Conservation (phyloP, 2,113 vertebrate genomes). For the Prunella himalayana region DNA sequence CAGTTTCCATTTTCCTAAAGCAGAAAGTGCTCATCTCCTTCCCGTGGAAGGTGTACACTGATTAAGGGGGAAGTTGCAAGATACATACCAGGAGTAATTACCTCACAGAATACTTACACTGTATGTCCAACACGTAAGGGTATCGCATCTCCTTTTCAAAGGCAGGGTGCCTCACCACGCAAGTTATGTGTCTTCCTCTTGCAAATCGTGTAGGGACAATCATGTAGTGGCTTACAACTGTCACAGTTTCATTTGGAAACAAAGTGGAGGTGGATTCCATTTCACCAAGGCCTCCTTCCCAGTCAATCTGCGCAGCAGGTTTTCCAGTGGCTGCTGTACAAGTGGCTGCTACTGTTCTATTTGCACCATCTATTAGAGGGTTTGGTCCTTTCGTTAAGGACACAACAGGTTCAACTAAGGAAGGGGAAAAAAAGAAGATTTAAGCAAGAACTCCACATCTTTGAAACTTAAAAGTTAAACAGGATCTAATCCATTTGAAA, state of each 20-base stretch:
- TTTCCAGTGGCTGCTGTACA: slow-evolving; percentile 91
- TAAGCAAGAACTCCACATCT: not conserved
- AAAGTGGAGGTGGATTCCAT: slow-evolving; percentile 73
- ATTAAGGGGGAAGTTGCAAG: not conserved
- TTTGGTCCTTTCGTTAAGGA: slow-evolving; percentile 83
- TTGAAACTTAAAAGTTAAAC: not conserved
- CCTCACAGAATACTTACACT: slow-evolving; percentile 82
- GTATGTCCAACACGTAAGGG: slow-evolving; percentile 83
- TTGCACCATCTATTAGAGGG: slow-evolving; percentile 84
- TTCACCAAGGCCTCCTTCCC: slow-evolving; percentile 87
- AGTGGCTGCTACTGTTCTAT: slow-evolving; percentile 86
- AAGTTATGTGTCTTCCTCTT: slow-evolving; percentile 86
- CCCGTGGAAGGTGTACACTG: not conserved
- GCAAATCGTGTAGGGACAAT: slow-evolving; percentile 84
- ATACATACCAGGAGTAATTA: not conserved
- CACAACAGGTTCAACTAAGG: slow-evolving; percentile 90
- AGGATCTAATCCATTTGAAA: not conserved
- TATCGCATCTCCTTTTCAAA: slow-evolving; percentile 86
- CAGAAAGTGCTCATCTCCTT: not conserved
- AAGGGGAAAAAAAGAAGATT: not conserved
- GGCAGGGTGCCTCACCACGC: slow-evolving; percentile 89
- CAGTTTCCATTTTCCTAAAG: not conserved
- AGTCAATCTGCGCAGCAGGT: slow-evolving; percentile 87
- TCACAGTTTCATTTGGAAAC: slow-evolving; percentile 85
- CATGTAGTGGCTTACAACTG: slow-evolving; percentile 80